Percentiles rank a stretch among this genome's conserved stretches.
Conservation (phyloP, 1,140 invertebrate species). For the Sitobion miscanthi region DNA sequence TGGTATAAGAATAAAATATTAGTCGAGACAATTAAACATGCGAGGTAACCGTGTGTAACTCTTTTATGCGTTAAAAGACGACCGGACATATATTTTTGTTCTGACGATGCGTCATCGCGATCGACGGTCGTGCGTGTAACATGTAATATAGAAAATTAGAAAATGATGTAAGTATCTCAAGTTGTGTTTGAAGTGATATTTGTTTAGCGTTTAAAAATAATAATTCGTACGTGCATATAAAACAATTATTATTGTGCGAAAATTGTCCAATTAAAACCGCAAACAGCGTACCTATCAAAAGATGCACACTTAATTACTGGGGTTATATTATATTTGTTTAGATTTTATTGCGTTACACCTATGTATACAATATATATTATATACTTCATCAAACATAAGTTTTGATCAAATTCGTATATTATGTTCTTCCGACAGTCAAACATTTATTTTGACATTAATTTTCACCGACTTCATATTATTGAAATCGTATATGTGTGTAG, state of each 20-base stretch:
- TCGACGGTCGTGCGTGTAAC: background rate
- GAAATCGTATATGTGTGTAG: background rate
- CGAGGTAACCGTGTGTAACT: background rate
- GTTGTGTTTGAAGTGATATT: background rate
- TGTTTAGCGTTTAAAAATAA: background rate
- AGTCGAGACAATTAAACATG: background rate
- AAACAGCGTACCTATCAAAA: background rate
- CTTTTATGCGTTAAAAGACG: background rate
- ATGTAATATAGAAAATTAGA: background rate
- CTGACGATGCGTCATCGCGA: background rate
- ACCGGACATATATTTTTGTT: background rate
- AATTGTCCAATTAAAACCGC: background rate
- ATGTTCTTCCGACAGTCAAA: background rate
- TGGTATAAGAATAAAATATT: background rate
- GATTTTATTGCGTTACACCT: background rate
- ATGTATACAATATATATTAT: background rate
- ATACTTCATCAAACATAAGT: background rate
- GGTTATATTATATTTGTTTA: background rate
- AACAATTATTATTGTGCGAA: background rate
- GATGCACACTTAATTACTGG: background rate
- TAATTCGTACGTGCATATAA: background rate
- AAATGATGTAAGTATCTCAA: conserved; percentile 9
- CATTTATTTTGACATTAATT: background rate
- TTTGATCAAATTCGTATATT: background rate
- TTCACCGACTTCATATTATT: background rate